Conservation (phyloP, 2,797 vertebrate species). For the Sebastes minor region DNA sequence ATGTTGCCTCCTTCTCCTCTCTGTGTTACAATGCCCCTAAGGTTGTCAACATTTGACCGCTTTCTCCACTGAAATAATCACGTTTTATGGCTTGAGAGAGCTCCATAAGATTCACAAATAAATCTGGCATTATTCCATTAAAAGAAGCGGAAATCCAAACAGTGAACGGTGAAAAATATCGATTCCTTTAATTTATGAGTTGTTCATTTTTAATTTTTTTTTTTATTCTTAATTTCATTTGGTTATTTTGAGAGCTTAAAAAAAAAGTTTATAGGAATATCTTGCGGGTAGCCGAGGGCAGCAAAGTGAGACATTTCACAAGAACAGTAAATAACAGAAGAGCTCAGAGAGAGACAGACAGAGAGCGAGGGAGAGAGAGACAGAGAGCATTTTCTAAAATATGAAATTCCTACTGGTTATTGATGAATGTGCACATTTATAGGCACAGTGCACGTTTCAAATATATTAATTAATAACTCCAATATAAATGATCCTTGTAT, state of each 20-base stretch:
- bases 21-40: slow-evolving; percentile 87
- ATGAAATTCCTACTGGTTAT: slow-evolving; percentile 31
- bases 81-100: slow-evolving; percentile 79
- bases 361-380: too few relatives aligned
- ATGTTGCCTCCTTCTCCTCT: slow-evolving; percentile 86
- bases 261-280: slow-evolving; percentile 52
- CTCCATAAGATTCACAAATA: slow-evolving; percentile 80
- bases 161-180: slow-evolving; percentile 81
- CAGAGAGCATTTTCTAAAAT: slow-evolving; percentile 1
- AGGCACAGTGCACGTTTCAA: slow-evolving; percentile 7
- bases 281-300: slow-evolving; percentile 71
- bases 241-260: slow-evolving; percentile 54
- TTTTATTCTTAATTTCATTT: slow-evolving; percentile 64
- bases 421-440: slow-evolving; percentile 39
- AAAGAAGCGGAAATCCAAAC: slow-evolving; percentile 59
- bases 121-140: slow-evolving; percentile 84
- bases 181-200: slow-evolving; percentile 77
- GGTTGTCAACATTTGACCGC: slow-evolving; percentile 92
- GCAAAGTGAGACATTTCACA: slow-evolving; percentile 81
- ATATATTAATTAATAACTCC: slow-evolving; percentile 44
- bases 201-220: slow-evolving; percentile 52
- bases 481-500: slow-evolving; percentile 18
- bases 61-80: slow-evolving; percentile 84
- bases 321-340: slow-evolving; percentile 80
- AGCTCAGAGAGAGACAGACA: background rate